These are phyloP conservation scores for Catagonus wagneri DNA, from an alignment of 2,113 vertebrate species.

Conservation along the genomic window DNA sequence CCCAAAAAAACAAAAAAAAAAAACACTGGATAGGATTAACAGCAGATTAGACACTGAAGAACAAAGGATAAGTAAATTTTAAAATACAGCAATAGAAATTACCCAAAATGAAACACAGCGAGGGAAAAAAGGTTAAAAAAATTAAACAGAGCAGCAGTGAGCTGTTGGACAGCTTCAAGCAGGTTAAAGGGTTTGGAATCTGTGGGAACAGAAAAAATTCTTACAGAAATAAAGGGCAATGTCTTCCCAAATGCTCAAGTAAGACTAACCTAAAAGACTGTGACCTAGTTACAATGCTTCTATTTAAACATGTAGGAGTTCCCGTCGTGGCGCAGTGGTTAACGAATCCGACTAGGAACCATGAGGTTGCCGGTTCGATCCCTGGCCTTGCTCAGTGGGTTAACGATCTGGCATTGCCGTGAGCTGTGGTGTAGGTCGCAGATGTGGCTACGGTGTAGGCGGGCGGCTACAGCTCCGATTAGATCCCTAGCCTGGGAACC, in stretches of 20 bases:
- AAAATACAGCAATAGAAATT: neutral
- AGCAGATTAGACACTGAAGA: neutral
- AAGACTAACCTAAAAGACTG: neutral
- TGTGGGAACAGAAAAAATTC: neutral
- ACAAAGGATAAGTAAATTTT: neutral
- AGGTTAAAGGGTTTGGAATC: neutral
- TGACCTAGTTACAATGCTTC: neutral
- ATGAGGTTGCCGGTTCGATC: too few relatives aligned
- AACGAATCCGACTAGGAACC: too few relatives aligned
- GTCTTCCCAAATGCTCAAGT: neutral
- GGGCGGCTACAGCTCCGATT: too few relatives aligned
- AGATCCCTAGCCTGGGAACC: too few relatives aligned
- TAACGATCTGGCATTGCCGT: too few relatives aligned
- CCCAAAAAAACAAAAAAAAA: too few relatives aligned
- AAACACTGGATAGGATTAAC: too few relatives aligned
- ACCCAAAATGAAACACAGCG: neutral
- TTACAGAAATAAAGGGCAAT: neutral
- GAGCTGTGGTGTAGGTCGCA: too few relatives aligned
- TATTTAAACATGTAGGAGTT: neutral
- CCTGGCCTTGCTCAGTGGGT: too few relatives aligned
- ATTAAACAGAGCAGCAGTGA: neutral
- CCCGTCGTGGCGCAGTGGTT: too few relatives aligned
- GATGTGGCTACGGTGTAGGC: too few relatives aligned
- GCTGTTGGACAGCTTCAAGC: neutral
- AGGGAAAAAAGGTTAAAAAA: neutral